Base-by-base conservation (phyloP, 2,797 vertebrate species). In the Malacoraja senta region DNA sequence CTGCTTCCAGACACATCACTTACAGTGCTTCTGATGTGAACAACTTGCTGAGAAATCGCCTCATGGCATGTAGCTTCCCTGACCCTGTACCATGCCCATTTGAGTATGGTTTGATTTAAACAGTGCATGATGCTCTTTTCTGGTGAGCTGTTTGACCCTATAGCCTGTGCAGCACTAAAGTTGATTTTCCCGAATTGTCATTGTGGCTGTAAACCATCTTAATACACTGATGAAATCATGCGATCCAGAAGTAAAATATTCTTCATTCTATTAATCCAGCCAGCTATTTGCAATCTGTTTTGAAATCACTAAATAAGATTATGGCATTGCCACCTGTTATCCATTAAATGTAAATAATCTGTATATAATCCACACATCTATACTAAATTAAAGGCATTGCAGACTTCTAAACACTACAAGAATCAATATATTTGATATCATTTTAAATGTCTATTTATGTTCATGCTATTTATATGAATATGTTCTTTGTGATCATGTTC, bases 1-100 rank as follows among this genome's bases (percentile, higher is more conserved):
- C 95, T 96, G 94, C 96, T 97, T 96, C 95, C 95, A 96, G 96
- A 96, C 96, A 96, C 95, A 97, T 95, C 94, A 94, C 93, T 95
- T 95, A 95, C 93, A 95, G 90, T 74, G 38, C 94, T 95, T 95
- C 95, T 94, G 94, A 95, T 95, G 93, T 94, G 95, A 95, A 95
- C 88, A 95, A 95, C 95, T 95, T 95, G 95, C 95, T 94, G 94
- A 95, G 94, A 95, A 95, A 95, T 95, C 94, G 94, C 95, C 95
- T 95, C 95, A 96, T 96, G 96, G 96, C 96, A 80, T 58, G 0
- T 80, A 94, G 94, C 93, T 95, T 93, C 94, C 83, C 90, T 93
- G 93, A 94, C 94, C 94, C 71, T 93, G 3, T 94, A 94, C 94
- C 94, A 96, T 95, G 95, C 94, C 90, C 71, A 76, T 92, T 94